Base-by-base conservation (phyloP, 2,797 vertebrate genomes). In the Stomatorhinus walkeri region DNA sequence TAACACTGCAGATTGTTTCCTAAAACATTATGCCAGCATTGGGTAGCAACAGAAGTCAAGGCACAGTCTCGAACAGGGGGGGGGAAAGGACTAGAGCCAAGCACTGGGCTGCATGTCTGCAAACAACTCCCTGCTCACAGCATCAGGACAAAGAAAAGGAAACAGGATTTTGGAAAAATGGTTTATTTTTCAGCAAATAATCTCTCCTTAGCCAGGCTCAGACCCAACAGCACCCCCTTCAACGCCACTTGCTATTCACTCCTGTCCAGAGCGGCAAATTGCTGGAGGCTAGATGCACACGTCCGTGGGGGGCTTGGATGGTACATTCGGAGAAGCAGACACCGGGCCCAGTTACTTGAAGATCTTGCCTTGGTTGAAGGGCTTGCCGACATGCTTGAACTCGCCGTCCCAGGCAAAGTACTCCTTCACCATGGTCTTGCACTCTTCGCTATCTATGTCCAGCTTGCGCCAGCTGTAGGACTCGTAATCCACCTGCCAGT, bases 401-500 rank as follows among this genome's bases (percentile, higher is more conserved):
- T 96, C 96, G 64, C 98, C 98, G 91, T 98, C 97, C 97, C 97
- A 98, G 89, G 95, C 92, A 91, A 97, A 97, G 94, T 98, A 98
- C 91, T 98, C 97, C 93, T 97, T 97, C 56, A 98, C 96, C 95
- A 98, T 95, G 46, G 95, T 97, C 94, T 97, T 96, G 93, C 97
- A 96, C 91, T 98, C 97, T 59, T 97, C 96, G 0, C 96, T 97
- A 89, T 96, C 90, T 0, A 95, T 93, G 88, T 97, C 95, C 94
- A 98, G 92, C 93, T 98, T 98, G 90, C 96, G 95, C 98, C 98
- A 98, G 0, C 93, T 94, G 40, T 99, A 99, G 0, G 98, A 99
- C 92, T 99, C 97, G 0, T 98, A 98, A 92, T 99, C 97, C 43
- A 98, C 97, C 94, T 98, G 97, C 98, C 98, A 98, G 93, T 98